Base-by-base conservation (phyloP, 2,888 invertebrate species). In the Lissocephala sabroskyi region DNA sequence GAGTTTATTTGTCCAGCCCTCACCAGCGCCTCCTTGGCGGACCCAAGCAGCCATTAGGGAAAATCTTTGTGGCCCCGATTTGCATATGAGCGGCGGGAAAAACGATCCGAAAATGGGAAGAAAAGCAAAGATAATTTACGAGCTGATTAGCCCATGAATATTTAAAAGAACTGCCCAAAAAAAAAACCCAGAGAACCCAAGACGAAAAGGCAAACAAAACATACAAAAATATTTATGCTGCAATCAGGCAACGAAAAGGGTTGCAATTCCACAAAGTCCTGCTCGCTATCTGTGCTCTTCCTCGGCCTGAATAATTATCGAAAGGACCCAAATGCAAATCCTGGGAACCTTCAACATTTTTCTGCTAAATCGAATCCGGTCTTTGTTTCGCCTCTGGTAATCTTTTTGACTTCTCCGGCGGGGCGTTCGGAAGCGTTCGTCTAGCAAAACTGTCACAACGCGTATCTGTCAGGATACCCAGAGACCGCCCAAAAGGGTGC, bases 1-100 rank as follows among this genome's bases (percentile, higher is more conserved):
- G 82, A 73, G 67, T 63, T 65, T 75, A 74, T 84, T 84, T 84
- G 83, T 84, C 84, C 84, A 81, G 74, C 75, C 70, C 64, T 64
- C 49, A 45, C 57, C 63, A 64, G 71, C 62, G 80, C 82, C 81
- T 81, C 75, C 78, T 59, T 59, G 36, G 6, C 11, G 19, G 11
- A 3, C 26, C 19, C 39, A 49, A 37, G 47, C 23, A 46, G 43
- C 14, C 23, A 23, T 3, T 5, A 23, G 23, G 3, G 23, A 7
- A 23, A 23, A 23, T 33, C 39, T 18, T 26, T 26, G 17, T 37
- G 13, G 30, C 3, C 9, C 7, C 35, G 10, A 54, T 66, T 61
- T 65, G 56, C 70, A 61, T 68, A 65, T 60, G 47, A 55, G 53
- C 57, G 68, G 65, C 56, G 48, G 49, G 52, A 46, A 47, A 54